These are phyloP conservation scores for Pediacus dermestoides DNA, from an alignment of 2,888 invertebrate genomes.

Conservation along the genomic window DNA sequence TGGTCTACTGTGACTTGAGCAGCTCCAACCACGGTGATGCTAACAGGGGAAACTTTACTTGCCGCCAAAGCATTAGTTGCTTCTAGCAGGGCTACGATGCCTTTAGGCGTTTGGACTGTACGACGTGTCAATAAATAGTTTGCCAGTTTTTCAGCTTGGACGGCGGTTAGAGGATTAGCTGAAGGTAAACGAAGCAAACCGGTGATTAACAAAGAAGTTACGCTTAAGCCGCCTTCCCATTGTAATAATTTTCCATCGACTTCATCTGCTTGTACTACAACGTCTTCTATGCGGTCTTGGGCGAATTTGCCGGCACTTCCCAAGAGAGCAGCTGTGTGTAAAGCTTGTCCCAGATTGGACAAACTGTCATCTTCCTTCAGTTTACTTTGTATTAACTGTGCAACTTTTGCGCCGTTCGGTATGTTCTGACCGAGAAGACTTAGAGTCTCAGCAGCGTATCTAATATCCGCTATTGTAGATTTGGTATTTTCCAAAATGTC, in stretches of 20 bases:
- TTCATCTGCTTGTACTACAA: conserved; percentile 94
- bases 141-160: conserved; percentile 81
- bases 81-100: conserved; percentile 76
- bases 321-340: conserved; percentile 76
- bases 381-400: conserved; percentile 68
- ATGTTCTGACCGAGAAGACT: conserved; percentile 64
- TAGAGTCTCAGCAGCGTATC: conserved; percentile 68
- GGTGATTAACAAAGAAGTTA: conserved; percentile 63
- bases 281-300: conserved; percentile 80
- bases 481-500: conserved; percentile 64
- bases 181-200: conserved; percentile 55
- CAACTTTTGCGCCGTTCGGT: conserved; percentile 63
- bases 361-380: conserved; percentile 81
- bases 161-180: conserved; percentile 66
- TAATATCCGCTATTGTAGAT: conserved; percentile 66
- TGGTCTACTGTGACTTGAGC: conserved; percentile 73
- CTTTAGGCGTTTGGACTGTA: conserved; percentile 82
- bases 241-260: conserved; percentile 79
- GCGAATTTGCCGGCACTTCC: conserved; percentile 61
- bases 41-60: conserved; percentile 70
- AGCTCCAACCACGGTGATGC: conserved; percentile 74
- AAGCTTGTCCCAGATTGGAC: conserved; percentile 75
- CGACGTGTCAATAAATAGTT: conserved; percentile 81
- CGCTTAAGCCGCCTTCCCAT: conserved; percentile 87
- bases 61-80: conserved; percentile 59